Evolutionary conservation across 2,797 vertebrate species (phyloP).

Genomic region (Glossophaga mutica): DNA sequence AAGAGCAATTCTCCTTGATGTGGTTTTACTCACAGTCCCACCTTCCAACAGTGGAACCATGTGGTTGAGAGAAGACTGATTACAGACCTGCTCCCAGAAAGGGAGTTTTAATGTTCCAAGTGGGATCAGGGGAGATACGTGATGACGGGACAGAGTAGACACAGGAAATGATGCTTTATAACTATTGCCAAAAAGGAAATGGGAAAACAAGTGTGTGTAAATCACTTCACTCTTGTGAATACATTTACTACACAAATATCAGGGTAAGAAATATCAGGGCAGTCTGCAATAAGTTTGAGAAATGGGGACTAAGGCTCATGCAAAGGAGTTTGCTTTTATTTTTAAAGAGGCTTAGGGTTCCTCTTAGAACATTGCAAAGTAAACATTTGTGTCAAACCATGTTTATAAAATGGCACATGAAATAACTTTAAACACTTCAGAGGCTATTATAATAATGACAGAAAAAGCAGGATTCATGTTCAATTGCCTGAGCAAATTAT

Average conservation of each 20-base stretch:
- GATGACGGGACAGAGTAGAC: neutral
- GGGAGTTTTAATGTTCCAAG: neutral
- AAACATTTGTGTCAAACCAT: constrained; percentile 11
- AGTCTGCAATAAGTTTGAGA: neutral
- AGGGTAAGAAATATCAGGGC: neutral
- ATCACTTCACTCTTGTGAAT: neutral
- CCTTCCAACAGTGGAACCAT: neutral
- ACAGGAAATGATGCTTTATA: neutral
- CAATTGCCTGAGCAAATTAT: neutral
- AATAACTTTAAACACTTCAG: neutral
- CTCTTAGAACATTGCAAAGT: constrained; percentile 6
- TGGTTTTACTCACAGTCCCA: neutral
- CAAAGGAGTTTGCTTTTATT: neutral
- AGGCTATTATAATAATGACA: neutral
- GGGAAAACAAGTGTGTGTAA: neutral
- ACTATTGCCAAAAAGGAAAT: neutral
- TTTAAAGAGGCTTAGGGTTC: neutral
- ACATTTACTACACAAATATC: neutral
- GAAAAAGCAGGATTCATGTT: neutral
- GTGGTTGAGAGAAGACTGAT: neutral
- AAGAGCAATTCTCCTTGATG: neutral
- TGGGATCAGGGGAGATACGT: neutral
- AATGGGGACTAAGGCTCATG: neutral
- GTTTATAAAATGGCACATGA: neutral
- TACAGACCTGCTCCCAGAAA: neutral